These are phyloP conservation scores for Morelia viridis DNA, from an alignment of 2,797 vertebrate genomes.

Conservation along the genomic window DNA sequence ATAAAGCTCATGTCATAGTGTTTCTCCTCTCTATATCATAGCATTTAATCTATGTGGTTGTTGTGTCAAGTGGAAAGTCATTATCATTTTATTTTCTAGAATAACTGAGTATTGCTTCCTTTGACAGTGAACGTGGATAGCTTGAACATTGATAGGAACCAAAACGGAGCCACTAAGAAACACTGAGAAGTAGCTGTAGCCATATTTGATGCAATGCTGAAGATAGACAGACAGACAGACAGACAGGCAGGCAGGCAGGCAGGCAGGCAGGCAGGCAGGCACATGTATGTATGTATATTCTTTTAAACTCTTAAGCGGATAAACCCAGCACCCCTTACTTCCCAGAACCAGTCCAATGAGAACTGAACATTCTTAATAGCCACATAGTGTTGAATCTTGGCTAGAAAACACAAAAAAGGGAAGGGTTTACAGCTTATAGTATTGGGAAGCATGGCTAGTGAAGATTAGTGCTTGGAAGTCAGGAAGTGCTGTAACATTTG, in stretches of 20 bases:
- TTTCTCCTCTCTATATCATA: not conserved
- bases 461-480: not conserved
- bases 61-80: not conserved
- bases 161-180: not conserved
- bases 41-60: not conserved
- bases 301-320: not conserved
- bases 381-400: not conserved
- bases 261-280: too few species aligned
- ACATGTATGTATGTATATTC: not conserved
- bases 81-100: not conserved
- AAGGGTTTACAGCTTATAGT: not conserved
- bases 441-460: not conserved
- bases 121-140: not conserved
- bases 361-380: not conserved
- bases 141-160: not conserved
- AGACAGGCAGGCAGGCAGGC: too few species aligned
- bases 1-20: not conserved
- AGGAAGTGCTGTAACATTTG: not conserved
- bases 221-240: too few species aligned
- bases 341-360: not conserved
- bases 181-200: not conserved
- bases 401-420: not conserved
- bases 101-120: not conserved
- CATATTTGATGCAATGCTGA: not conserved
- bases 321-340: not conserved